Percentiles rank a stretch among this genome's conserved stretches.
These are phyloP conservation scores for Drosophila ustulata DNA, from an alignment of 2,888 invertebrate genomes.

Conservation along the genomic window DNA sequence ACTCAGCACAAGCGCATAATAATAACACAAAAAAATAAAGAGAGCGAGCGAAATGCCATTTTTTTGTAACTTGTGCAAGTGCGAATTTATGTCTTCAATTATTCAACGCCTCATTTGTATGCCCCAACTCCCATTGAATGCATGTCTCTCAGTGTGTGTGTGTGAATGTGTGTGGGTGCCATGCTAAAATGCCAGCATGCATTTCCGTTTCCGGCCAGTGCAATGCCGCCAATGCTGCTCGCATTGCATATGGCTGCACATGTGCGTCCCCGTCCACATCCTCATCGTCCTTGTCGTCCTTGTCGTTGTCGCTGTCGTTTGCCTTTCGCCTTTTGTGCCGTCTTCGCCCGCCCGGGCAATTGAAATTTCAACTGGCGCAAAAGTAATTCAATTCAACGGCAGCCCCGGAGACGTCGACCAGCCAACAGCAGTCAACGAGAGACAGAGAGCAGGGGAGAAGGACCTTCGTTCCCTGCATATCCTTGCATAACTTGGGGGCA, in stretches of 20 bases:
- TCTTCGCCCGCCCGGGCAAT: conserved; percentile 57
- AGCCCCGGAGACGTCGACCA: conserved; percentile 66
- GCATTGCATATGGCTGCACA: conserved; percentile 72
- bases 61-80: conserved; percentile 57
- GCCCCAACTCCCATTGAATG: conserved; percentile 27
- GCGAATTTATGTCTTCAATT: conserved; percentile 81
- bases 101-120: conserved; percentile 82
- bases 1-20: conserved; percentile 42
- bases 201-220: conserved; percentile 80
- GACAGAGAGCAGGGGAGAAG: background rate
- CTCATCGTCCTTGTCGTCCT: conserved; percentile 23
- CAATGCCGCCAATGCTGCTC: conserved; percentile 43
- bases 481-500: conserved; percentile 42
- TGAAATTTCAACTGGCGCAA: conserved; percentile 80
- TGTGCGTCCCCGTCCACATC: conserved; percentile 52
- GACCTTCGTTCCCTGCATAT: conserved; percentile 32
- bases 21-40: conserved; percentile 41
- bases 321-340: conserved; percentile 31
- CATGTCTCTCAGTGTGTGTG: conserved; percentile 6
- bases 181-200: conserved; percentile 78
- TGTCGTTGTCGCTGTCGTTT: conserved; percentile 20
- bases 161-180: conserved; percentile 36
- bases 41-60: conserved; percentile 26
- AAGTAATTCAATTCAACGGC: conserved; percentile 82
- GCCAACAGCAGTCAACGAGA: conserved; percentile 16